These are phyloP conservation scores for Pinctada fucata DNA, from an alignment of 2,888 invertebrate genomes.

Conservation along the genomic window DNA sequence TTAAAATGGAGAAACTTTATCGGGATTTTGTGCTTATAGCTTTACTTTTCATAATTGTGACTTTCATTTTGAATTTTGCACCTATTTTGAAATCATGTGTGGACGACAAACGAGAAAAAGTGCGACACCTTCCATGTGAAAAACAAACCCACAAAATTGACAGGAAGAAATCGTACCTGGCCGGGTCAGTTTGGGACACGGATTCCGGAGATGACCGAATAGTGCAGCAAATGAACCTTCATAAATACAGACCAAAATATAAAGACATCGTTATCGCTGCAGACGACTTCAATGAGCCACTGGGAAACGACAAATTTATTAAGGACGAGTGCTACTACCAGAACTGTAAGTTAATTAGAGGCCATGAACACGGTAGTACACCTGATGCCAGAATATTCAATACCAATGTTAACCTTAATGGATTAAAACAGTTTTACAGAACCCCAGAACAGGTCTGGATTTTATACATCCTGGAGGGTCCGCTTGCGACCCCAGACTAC, in stretches of 20 bases:
- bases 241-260: conserved; percentile 47
- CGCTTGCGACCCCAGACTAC: conserved; percentile 91
- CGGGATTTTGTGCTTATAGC: conserved; percentile 29
- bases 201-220: conserved; percentile 60
- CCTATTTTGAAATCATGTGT: conserved; percentile 21
- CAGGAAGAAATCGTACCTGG: neutral
- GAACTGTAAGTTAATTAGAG: conserved; percentile 87
- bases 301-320: conserved; percentile 82
- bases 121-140: neutral
- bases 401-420: conserved; percentile 50
- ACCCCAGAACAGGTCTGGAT: conserved; percentile 85
- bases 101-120: neutral
- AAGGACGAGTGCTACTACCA: conserved; percentile 90
- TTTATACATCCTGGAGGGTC: conserved; percentile 94
- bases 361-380: conserved; percentile 82
- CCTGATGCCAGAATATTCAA: conserved; percentile 90
- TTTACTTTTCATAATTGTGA: conserved; percentile 23
- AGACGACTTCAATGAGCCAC: conserved; percentile 45
- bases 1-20: conserved; percentile 31
- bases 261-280: conserved; percentile 47
- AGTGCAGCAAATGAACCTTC: conserved; percentile 52
- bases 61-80: conserved; percentile 24
- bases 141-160: neutral
- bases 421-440: conserved; percentile 38
- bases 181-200: conserved; percentile 25